These are phyloP conservation scores for Rhineura floridana DNA, from an alignment of 2,113 vertebrate genomes.

Conservation along the genomic window DNA sequence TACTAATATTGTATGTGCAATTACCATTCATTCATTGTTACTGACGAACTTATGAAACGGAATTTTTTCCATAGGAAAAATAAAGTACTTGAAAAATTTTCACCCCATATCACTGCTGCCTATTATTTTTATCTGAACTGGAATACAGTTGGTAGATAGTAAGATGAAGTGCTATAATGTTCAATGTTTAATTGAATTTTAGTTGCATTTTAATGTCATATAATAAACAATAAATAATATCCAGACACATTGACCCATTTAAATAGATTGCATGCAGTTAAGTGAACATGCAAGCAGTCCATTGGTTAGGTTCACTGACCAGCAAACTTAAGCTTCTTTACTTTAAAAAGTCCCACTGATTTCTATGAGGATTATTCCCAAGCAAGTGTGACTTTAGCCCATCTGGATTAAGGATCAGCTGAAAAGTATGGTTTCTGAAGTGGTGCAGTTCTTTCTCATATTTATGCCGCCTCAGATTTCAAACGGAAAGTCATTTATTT, in stretches of 20 bases:
- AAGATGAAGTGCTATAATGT: neutral
- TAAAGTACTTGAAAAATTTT: too few species aligned
- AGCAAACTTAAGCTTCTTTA: neutral
- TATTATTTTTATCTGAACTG: neutral
- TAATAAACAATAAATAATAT: neutral
- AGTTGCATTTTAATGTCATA: neutral
- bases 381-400: neutral
- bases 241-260: neutral
- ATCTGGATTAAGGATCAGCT: neutral
- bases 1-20: too few species aligned
- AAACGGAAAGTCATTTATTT: neutral
- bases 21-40: too few species aligned
- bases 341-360: neutral
- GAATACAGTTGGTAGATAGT: neutral
- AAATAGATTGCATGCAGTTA: neutral
- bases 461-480: too few species aligned
- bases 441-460: neutral
- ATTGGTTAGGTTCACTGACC: neutral
- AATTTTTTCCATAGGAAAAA: too few species aligned
- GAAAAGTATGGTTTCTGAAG: neutral
- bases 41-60: too few species aligned
- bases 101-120: too few species aligned
- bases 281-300: neutral
- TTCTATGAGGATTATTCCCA: neutral
- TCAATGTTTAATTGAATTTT: neutral